Evolutionary conservation across 2,797 vertebrate genomes (phyloP).

Genomic region (Rhabdophis nuchalis): DNA sequence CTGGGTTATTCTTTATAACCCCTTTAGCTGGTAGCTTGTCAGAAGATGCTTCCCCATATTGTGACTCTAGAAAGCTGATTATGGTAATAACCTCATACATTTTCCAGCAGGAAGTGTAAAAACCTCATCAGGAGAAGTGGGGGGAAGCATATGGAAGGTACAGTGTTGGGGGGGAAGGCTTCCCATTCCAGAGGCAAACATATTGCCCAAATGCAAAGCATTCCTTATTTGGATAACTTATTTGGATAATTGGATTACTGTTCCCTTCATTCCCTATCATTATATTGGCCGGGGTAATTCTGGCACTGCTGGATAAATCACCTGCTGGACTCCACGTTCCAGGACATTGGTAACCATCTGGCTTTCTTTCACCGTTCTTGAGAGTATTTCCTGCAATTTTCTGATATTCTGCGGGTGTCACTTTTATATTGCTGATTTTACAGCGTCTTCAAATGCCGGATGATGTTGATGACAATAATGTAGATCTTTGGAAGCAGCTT

Average conservation of each 20-base stretch:
- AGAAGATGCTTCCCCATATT: background rate
- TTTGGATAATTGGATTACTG: background rate
- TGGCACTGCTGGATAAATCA: background rate
- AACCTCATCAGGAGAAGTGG: background rate
- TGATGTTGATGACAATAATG: background rate
- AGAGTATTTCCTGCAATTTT: background rate
- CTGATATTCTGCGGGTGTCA: too few relatives aligned
- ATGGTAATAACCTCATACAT: rapidly evolving
- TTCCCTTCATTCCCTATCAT: background rate
- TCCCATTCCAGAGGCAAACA: background rate
- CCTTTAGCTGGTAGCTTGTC: conserved; percentile 23
- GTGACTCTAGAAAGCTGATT: conserved; percentile 15
- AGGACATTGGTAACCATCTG: background rate
- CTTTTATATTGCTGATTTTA: background rate
- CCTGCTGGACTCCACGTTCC: background rate
- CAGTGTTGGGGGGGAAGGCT: background rate
- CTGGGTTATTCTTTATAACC: conserved; percentile 14
- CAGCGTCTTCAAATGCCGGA: background rate
- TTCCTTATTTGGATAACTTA: background rate
- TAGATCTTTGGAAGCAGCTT: background rate
- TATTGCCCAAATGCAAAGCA: background rate
- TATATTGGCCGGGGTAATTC: background rate
- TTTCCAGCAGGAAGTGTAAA: conserved; percentile 11
- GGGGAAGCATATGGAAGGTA: background rate
- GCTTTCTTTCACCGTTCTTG: background rate